phyloP scores from a whole-genome alignment of 2,797 vertebrate species.

The Ataeniobius toweri region DNA sequence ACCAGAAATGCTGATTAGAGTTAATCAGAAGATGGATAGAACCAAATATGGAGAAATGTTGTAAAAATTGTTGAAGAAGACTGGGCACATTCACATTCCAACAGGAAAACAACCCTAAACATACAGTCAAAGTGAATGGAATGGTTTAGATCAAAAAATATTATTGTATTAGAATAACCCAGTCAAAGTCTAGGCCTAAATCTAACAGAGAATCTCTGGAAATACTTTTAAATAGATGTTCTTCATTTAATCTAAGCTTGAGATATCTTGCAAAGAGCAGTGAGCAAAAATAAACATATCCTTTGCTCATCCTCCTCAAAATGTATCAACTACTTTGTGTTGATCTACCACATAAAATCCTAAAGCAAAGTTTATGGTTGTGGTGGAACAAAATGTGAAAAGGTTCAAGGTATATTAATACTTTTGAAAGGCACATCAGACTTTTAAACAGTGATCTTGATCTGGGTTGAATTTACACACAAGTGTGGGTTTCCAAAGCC shows the following conservation, averaged over 20 bases:
- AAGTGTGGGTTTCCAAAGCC: slow-evolving; percentile 72
- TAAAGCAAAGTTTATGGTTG: background rate
- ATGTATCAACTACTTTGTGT: background rate
- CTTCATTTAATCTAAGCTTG: background rate
- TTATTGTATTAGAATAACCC: background rate
- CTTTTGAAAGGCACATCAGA: background rate
- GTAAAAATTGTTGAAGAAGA: background rate
- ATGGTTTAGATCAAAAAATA: background rate
- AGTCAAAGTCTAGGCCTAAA: background rate
- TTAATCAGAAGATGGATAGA: background rate
- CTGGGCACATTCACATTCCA: background rate
- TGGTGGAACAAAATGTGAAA: background rate
- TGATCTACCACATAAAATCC: background rate
- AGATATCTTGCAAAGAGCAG: background rate
- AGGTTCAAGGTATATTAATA: background rate
- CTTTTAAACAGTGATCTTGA: background rate
- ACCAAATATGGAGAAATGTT: background rate
- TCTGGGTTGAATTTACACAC: slow-evolving; percentile 45
- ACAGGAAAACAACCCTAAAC: background rate
- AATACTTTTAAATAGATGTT: background rate
- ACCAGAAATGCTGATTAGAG: background rate
- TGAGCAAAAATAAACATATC: background rate
- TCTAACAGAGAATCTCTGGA: background rate
- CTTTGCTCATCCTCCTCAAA: background rate
- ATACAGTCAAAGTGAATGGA: background rate